These are phyloP conservation scores for Andrena camellia DNA, from an alignment of 2,888 invertebrate species.

Conservation along the genomic window DNA sequence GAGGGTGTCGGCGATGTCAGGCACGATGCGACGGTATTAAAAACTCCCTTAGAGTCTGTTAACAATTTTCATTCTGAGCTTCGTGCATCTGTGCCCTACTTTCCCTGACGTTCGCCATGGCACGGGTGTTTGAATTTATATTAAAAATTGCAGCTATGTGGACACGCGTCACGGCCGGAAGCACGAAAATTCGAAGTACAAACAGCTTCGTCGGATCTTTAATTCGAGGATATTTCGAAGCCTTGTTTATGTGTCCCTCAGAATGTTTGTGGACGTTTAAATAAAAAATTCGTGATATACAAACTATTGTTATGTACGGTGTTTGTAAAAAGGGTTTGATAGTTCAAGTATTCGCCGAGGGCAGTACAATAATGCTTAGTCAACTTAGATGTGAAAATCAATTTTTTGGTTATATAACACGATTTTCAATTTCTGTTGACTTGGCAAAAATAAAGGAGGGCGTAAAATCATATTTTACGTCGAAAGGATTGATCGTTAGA, in stretches of 20 bases:
- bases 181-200: not conserved
- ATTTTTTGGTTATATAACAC: no score
- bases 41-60: conserved; percentile 57
- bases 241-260: not conserved
- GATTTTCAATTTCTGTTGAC: no score
- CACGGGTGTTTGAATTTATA: conserved; percentile 66
- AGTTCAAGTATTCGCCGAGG: no score
- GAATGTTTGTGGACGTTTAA: not conserved
- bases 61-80: conserved; percentile 66
- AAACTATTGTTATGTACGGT: no score
- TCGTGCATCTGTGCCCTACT: conserved; percentile 56
- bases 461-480: no score
- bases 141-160: conserved; percentile 53
- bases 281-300: not conserved
- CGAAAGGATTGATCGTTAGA: no score
- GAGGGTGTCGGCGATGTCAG: conserved; percentile 46
- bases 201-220: not conserved
- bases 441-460: no score
- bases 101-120: conserved; percentile 44
- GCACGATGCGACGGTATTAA: conserved; percentile 60
- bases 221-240: conserved; percentile 15
- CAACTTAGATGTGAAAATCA: no score
- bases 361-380: no score
- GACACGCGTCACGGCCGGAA: not conserved
- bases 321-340: no score